Evolutionary conservation across 2,113 vertebrate genomes (phyloP).

Genomic region (Urocitellus parryii): DNA sequence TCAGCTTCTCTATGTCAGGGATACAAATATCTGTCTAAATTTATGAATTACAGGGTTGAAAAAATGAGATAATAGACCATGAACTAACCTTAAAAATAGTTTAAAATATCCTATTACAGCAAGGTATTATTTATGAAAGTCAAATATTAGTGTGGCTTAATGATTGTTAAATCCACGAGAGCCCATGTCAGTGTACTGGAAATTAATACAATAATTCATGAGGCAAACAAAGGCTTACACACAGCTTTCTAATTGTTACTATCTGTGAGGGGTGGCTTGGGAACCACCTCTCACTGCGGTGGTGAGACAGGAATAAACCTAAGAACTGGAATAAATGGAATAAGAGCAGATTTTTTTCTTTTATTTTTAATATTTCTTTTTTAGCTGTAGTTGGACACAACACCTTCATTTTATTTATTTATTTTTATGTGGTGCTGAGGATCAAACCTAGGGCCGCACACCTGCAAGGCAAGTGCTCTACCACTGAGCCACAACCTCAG

Average conservation of each 20-base stretch:
- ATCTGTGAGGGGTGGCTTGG: neutral
- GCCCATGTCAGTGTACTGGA: neutral
- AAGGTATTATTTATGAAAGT: neutral
- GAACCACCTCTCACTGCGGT: neutral
- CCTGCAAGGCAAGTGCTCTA: too few species aligned
- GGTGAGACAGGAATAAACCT: neutral
- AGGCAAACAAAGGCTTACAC: neutral
- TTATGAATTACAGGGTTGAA: neutral
- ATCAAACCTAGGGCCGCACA: too few species aligned
- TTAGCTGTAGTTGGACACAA: too few species aligned
- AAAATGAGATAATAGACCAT: neutral
- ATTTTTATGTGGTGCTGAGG: too few species aligned
- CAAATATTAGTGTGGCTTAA: neutral
- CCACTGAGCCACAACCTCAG: too few species aligned
- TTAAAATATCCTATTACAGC: neutral
- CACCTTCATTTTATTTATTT: too few species aligned
- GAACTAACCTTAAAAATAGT: neutral
- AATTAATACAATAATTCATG: constrained; percentile 41
- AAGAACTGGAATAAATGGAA: neutral
- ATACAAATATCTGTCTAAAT: neutral
- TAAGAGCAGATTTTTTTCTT: neutral
- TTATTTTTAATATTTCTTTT: too few species aligned
- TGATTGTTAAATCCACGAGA: neutral
- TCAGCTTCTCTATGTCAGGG: neutral
- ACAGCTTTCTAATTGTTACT: neutral